These are phyloP conservation scores for Malacosoma neustria DNA, from an alignment of 2,888 invertebrate genomes.

Conservation along the genomic window DNA sequence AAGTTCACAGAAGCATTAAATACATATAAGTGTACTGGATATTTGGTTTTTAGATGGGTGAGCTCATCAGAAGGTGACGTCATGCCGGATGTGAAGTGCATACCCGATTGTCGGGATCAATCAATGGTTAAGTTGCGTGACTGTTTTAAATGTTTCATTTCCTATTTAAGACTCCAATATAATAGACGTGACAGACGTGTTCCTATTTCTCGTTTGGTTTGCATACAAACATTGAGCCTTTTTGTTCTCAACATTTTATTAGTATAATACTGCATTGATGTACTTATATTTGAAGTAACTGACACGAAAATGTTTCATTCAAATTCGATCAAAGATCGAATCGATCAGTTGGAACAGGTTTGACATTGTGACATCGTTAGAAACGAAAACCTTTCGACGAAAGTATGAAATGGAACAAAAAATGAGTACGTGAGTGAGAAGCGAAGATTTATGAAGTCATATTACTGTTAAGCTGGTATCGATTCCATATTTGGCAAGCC, in stretches of 20 bases:
- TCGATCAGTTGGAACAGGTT: background rate
- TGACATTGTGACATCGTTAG: background rate
- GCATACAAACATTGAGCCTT: too few relatives aligned
- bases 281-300: background rate
- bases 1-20: conserved; percentile 24
- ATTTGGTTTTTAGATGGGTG: conserved; percentile 21
- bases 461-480: conserved; percentile 15
- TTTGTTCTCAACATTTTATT: too few relatives aligned
- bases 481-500: conserved; percentile 21
- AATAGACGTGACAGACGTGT: too few relatives aligned
- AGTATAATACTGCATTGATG: too few relatives aligned
- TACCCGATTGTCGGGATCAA: too few relatives aligned
- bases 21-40: conserved; percentile 11
- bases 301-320: background rate
- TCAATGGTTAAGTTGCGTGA: too few relatives aligned
- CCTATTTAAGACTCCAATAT: too few relatives aligned
- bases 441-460: conserved; percentile 13
- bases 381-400: background rate
- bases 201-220: too few relatives aligned
- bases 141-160: too few relatives aligned
- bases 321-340: background rate
- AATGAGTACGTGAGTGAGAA: conserved; percentile 7
- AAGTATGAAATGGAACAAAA: background rate
- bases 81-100: too few relatives aligned
- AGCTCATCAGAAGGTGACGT: conserved; percentile 32